Evolutionary conservation across 2,113 vertebrate genomes (phyloP).

Genomic region (Limnothrissa miodon): DNA sequence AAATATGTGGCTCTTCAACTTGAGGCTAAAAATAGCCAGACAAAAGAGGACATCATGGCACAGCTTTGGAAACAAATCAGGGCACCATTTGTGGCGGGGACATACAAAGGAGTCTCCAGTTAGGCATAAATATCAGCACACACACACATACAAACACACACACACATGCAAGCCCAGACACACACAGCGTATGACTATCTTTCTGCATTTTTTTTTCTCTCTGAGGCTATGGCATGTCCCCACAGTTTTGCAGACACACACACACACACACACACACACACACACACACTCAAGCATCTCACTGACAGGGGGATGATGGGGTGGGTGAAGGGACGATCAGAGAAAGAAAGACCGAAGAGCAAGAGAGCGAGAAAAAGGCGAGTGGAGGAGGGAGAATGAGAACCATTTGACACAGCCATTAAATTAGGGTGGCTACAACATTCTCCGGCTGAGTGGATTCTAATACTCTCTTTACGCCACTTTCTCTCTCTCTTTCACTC

Average conservation of each 20-base stretch:
- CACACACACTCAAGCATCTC: constrained; percentile 2
- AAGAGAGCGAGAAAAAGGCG: neutral
- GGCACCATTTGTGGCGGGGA: constrained; percentile 3
- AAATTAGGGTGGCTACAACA: constrained; percentile 33
- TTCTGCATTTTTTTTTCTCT: neutral
- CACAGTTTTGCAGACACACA: neutral
- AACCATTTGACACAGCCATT: constrained; percentile 41
- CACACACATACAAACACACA: neutral
- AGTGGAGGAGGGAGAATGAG: neutral
- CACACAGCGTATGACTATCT: neutral
- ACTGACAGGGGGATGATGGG: neutral
- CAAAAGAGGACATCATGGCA: constrained; percentile 9
- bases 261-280: neutral
- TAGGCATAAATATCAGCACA: constrained; percentile 1
- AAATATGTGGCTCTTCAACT: constrained; percentile 12
- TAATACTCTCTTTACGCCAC: neutral
- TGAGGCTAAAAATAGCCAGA: neutral
- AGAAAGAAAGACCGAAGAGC: neutral
- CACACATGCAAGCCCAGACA: neutral
- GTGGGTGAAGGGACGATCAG: neutral
- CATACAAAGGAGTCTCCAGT: neutral
- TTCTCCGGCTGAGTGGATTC: constrained; percentile 34
- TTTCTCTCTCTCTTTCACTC: neutral
- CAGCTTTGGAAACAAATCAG: constrained; percentile 17
- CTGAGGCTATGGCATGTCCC: neutral